Percentiles rank a stretch among this genome's conserved stretches.
These are phyloP conservation scores for Epiblema foenella DNA, from an alignment of 2,888 invertebrate species.

Conservation along the genomic window DNA sequence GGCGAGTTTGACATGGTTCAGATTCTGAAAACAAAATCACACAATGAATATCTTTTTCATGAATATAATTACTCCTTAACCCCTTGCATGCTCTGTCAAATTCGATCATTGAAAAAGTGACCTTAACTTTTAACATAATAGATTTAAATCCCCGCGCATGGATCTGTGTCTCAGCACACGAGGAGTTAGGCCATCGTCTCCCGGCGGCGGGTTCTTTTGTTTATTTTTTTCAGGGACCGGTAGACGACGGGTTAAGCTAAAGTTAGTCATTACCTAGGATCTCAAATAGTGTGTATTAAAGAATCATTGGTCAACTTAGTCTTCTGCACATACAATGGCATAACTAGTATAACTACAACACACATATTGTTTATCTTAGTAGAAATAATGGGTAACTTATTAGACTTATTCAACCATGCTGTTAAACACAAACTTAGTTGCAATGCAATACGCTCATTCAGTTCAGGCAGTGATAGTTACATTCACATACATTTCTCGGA, in stretches of 20 bases:
- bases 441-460: background rate
- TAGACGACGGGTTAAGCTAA: background rate
- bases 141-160: too few species aligned
- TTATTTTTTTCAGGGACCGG: too few species aligned
- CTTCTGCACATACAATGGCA: background rate
- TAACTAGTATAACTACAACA: background rate
- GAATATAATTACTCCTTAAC: too few species aligned
- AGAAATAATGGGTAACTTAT: background rate
- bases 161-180: too few species aligned
- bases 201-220: too few species aligned
- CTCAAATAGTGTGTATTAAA: background rate
- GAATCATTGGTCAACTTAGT: background rate
- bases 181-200: too few species aligned
- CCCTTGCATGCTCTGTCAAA: too few species aligned
- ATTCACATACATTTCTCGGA: slow-evolving; percentile 68
- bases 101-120: too few species aligned
- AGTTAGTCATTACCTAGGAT: background rate
- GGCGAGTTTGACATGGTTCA: slow-evolving; percentile 64
- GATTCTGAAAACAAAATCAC: slow-evolving; percentile 52
- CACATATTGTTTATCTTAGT: background rate
- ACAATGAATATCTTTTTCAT: too few species aligned
- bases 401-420: background rate
- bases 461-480: background rate
- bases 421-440: background rate
- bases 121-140: too few species aligned